Conservation (phyloP, 2,888 invertebrate genomes). For the Harpalus rufipes region DNA sequence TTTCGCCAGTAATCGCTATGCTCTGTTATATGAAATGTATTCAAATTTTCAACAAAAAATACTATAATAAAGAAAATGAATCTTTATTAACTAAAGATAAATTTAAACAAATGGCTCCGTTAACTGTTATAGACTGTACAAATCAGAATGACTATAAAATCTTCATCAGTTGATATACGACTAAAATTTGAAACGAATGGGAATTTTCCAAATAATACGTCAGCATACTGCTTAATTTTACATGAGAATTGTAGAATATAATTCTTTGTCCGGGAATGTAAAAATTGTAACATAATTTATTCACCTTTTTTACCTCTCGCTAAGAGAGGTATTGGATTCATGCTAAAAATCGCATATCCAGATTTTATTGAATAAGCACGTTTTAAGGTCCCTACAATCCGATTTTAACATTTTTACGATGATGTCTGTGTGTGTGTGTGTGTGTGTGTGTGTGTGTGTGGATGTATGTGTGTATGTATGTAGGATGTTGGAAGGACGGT, state of each 20-base stretch:
- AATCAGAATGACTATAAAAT: conserved; percentile 70
- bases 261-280: neutral
- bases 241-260: conserved; percentile 60
- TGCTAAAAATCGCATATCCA: no score
- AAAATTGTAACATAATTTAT: no score
- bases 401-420: no score
- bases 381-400: no score
- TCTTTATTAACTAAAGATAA: neutral
- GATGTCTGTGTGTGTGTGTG: no score
- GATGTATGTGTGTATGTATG: no score
- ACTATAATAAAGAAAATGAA: conserved; percentile 67
- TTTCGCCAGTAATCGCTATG: conserved; percentile 70
- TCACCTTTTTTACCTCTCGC: no score
- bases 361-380: no score
- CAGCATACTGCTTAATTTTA: conserved; percentile 71
- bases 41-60: conserved; percentile 69
- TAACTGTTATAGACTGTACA: conserved; percentile 69
- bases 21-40: conserved; percentile 70
- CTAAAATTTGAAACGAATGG: conserved; percentile 70
- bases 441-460: no score
- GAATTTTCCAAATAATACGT: conserved; percentile 69
- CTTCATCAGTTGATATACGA: conserved; percentile 69
- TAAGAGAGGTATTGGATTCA: no score
- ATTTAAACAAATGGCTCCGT: conserved; percentile 60
- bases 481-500: no score